Percentiles rank a stretch among this genome's conserved stretches.
Conservation (phyloP, 2,888 invertebrate species). For the Caenorhabditis japonica region DNA sequence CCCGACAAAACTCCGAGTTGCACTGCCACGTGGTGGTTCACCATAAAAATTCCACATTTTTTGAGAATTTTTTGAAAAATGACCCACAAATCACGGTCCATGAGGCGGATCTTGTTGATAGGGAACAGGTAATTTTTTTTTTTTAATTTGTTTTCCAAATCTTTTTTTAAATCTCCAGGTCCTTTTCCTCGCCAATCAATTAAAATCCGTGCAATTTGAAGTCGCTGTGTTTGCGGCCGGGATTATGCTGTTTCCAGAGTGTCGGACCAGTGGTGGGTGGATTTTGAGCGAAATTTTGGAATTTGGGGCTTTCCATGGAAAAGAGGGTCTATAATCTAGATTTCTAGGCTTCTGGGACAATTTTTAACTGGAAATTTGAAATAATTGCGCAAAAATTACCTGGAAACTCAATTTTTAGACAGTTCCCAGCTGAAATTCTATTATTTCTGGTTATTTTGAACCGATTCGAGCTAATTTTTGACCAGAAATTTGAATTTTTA, state of each 20-base stretch:
- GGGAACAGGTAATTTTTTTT: slow-evolving; percentile 11
- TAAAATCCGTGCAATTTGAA: slow-evolving; percentile 39
- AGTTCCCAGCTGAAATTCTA: no score
- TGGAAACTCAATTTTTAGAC: no score
- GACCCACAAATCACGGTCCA: slow-evolving; percentile 14
- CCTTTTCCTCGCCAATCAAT: slow-evolving; percentile 19
- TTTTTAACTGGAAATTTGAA: no score
- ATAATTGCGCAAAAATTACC: no score
- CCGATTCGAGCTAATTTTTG: no score
- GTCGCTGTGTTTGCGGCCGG: slow-evolving; percentile 53
- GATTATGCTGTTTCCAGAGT: slow-evolving; percentile 45
- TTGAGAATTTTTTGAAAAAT: not conserved
- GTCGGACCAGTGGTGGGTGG: slow-evolving; percentile 4
- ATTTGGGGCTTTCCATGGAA: no score
- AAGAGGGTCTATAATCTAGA: no score
- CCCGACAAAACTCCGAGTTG: slow-evolving; percentile 5
- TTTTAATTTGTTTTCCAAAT: not conserved
- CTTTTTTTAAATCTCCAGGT: no score
- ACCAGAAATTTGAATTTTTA: no score
- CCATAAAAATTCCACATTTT: slow-evolving; percentile 7
- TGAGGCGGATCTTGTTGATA: slow-evolving; percentile 22
- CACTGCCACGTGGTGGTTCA: slow-evolving; percentile 28
- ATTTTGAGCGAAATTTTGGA: not conserved
- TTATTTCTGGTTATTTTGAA: no score
- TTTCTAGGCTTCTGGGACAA: no score